Percentiles rank a stretch among this genome's conserved stretches.
Evolutionary conservation across 1,140 invertebrate genomes (phyloP).

Genomic region (Euglossa dilemma): DNA sequence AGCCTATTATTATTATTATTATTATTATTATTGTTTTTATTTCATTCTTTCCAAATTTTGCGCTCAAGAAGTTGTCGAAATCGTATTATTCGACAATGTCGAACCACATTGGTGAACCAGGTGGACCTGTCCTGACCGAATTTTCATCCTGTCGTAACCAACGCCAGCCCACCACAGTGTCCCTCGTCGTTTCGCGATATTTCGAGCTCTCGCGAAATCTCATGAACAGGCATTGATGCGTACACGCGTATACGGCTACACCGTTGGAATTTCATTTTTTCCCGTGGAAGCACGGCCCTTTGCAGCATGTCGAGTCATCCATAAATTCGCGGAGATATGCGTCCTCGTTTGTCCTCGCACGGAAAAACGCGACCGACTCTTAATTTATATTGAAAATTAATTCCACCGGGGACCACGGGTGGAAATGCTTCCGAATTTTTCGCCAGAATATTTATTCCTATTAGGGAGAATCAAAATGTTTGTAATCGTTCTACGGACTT

Average conservation of each 20-base stretch:
- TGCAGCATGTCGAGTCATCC: neutral
- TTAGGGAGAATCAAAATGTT: no score
- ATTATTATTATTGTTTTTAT: no score
- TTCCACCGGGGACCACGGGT: neutral
- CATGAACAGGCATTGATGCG: neutral
- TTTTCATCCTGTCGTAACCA: no score
- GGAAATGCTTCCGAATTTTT: no score
- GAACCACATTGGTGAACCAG: no score
- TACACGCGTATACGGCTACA: neutral
- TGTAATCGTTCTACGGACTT: no score
- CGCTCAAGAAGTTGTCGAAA: no score
- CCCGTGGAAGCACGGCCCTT: neutral
- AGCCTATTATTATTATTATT: no score
- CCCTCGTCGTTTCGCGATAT: neutral
- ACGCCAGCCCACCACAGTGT: neutral
- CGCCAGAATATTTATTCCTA: no score
- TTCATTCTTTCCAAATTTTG: no score
- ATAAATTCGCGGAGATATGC: neutral
- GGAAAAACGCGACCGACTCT: neutral
- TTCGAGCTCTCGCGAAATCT: neutral
- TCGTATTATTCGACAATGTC: no score
- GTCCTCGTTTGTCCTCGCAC: neutral
- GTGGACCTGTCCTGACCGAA: no score
- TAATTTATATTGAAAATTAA: conserved; percentile 20
- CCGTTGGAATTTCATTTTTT: conserved; percentile 19